Evolutionary conservation across 2,797 vertebrate species (phyloP).

Genomic region (Sebastiscus tertius): DNA sequence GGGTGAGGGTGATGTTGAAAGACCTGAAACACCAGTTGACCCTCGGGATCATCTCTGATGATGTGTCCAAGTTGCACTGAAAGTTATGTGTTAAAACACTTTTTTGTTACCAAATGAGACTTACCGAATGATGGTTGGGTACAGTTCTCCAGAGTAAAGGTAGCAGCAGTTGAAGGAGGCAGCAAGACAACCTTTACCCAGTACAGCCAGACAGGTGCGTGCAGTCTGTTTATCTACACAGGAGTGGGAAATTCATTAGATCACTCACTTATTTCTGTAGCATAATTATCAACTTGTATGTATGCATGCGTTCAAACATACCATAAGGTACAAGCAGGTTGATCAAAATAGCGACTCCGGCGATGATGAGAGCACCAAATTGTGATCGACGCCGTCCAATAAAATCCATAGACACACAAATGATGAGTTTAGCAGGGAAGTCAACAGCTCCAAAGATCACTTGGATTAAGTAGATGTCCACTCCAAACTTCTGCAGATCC

Average conservation of each 20-base stretch:
- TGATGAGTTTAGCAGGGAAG: conserved; percentile 90
- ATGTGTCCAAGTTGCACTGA: too few relatives aligned
- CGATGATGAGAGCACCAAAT: conserved; percentile 77
- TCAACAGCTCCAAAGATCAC: conserved; percentile 93
- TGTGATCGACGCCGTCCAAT: conserved; percentile 88
- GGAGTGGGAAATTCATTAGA: background rate
- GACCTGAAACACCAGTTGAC: too few relatives aligned
- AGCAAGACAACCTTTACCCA: conserved; percentile 92
- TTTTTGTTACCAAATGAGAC: background rate
- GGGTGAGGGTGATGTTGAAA: too few relatives aligned
- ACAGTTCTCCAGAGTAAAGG: conserved; percentile 91
- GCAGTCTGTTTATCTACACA: conserved; percentile 81
- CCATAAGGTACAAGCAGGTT: conserved; percentile 89
- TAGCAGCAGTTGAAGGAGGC: conserved; percentile 91
- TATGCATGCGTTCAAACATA: conserved; percentile 62
- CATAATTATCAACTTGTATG: background rate
- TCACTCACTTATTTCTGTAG: background rate
- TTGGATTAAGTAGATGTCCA: conserved; percentile 93
- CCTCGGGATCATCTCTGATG: too few relatives aligned
- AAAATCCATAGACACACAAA: conserved; percentile 84
- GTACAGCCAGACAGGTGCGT: conserved; percentile 88
- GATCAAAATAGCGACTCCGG: conserved; percentile 85
- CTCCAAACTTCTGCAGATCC: conserved; percentile 92
- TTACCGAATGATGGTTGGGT: conserved; percentile 91
- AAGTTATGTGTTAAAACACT: background rate